Conservation (phyloP, 2,888 invertebrate genomes). For the Cantharis rufa region DNA sequence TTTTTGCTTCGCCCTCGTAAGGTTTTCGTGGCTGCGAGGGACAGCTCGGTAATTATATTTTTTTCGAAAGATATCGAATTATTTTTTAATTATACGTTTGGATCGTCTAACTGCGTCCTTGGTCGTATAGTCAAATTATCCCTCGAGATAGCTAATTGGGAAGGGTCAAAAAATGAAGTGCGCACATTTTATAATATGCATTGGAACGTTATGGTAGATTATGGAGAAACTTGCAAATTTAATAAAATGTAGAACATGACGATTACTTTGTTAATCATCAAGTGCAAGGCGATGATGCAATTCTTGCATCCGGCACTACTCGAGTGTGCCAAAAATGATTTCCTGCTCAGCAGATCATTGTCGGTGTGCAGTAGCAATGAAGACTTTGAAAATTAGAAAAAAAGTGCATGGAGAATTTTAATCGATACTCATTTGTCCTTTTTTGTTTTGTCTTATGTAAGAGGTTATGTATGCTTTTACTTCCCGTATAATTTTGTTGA, state of each 20-base stretch:
- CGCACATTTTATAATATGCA: neutral
- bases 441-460: neutral
- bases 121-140: neutral
- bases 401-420: neutral
- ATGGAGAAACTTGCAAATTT: neutral
- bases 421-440: neutral
- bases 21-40: neutral
- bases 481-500: neutral
- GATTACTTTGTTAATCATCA: neutral
- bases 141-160: neutral
- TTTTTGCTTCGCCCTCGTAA: neutral
- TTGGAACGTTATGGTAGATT: neutral
- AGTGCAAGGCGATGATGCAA: constrained; percentile 35
- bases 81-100: neutral
- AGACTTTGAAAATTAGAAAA: neutral
- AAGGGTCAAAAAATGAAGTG: neutral
- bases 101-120: neutral
- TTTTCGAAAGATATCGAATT: neutral
- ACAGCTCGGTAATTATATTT: neutral
- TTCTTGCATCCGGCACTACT: constrained; percentile 36
- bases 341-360: constrained; percentile 15
- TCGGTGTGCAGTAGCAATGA: constrained; percentile 4
- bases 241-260: neutral
- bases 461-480: neutral
- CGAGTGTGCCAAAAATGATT: constrained; percentile 23